Percentiles rank a stretch among this genome's conserved stretches.
Evolutionary conservation across 2,113 vertebrate genomes (phyloP).

Genomic region (Trochalopteron elliotii): DNA sequence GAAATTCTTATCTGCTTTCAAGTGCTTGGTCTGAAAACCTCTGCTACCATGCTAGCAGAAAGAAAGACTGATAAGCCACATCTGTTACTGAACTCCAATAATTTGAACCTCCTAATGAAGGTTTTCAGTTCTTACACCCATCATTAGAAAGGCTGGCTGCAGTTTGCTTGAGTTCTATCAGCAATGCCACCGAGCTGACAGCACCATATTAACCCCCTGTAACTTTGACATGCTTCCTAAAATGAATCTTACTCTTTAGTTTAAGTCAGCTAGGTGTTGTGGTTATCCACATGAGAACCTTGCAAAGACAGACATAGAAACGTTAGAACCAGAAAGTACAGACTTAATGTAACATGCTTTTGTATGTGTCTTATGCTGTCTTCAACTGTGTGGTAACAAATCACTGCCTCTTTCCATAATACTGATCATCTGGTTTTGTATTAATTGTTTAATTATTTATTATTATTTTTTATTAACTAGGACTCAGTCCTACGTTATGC

Average conservation of each 20-base stretch:
- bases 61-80: not conserved
- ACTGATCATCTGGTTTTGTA: not conserved
- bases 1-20: not conserved
- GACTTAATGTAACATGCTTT: not conserved
- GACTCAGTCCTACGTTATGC: accelerated
- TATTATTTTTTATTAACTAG: not conserved
- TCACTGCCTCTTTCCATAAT: conserved; percentile 5
- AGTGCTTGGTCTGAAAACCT: not conserved
- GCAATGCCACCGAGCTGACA: not conserved
- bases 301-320: not conserved
- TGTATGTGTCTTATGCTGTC: not conserved
- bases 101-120: not conserved
- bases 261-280: not conserved
- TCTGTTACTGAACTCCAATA: not conserved
- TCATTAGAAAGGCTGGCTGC: not conserved
- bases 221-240: not conserved
- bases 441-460: not conserved
- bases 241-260: not conserved
- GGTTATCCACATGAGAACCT: not conserved
- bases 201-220: not conserved
- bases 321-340: not conserved
- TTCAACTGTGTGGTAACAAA: not conserved
- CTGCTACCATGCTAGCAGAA: not conserved
- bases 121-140: not conserved
- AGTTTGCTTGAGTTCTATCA: not conserved